A percentile compares a stretch with the other conserved stretches of the same genome.
Conservation (phyloP, 2,888 invertebrate genomes). For the Hirtodrosophila alboralis region DNA sequence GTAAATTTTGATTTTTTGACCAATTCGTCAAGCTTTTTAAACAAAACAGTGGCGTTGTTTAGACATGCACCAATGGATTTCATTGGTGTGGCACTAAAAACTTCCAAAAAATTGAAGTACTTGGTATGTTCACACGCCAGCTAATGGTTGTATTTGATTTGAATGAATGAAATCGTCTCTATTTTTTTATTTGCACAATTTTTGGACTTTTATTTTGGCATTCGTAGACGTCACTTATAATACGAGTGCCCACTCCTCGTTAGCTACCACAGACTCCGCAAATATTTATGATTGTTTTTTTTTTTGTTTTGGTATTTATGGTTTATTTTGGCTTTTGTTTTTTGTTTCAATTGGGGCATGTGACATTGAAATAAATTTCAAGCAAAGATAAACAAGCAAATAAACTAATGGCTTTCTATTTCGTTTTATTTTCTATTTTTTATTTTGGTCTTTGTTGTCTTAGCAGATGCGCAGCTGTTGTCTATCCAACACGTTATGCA, state of each 20-base stretch:
- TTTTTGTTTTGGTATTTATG: no score
- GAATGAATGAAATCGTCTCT: conserved; percentile 57
- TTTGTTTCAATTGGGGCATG: conserved; percentile 35
- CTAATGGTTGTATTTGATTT: conserved; percentile 23
- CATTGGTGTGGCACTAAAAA: conserved; percentile 12
- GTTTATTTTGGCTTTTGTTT: no score
- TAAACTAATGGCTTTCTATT: conserved; percentile 1
- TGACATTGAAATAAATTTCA: conserved; percentile 42
- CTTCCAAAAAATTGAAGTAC: conserved; percentile 4
- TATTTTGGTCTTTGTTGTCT: no score
- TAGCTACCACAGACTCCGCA: conserved; percentile 45
- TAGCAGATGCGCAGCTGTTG: no score
- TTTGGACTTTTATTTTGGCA: conserved; percentile 30
- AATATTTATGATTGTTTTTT: conserved; percentile 61
- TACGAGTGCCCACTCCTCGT: conserved; percentile 24
- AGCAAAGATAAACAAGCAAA: neutral
- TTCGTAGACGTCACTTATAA: conserved; percentile 62
- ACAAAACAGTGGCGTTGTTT: conserved; percentile 66
- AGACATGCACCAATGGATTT: conserved; percentile 39
- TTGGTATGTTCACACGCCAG: conserved; percentile 71
- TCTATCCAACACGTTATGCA: neutral
- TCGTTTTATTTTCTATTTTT: neutral
- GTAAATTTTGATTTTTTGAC: conserved; percentile 29
- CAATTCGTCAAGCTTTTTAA: conserved; percentile 12
- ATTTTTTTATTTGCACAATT: conserved; percentile 42